Base-by-base conservation (phyloP, 2,888 invertebrate species). In the Branchinecta sandiegonensis region DNA sequence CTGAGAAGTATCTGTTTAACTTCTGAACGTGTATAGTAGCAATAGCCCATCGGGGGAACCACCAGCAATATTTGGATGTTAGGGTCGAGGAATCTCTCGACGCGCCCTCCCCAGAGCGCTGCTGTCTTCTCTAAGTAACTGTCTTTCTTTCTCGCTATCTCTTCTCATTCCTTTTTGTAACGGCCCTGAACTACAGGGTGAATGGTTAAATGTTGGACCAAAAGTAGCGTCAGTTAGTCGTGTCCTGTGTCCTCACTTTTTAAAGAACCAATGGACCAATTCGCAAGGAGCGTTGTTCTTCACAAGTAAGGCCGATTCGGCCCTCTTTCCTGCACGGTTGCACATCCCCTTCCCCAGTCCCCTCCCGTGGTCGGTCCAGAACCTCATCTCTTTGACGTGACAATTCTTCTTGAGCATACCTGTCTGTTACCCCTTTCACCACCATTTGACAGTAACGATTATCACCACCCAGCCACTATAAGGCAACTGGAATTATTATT, bases 171-270 rank as follows among this genome's bases (percentile, higher is more conserved):
- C 37, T 37, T 56, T 56, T 56, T 56, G 23, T 17, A 56, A 56
- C 63, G 23, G 63, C 63, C 11, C 63, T 56, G 63, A 23, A 56
- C n/a, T 11, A 56, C 14, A 56, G 63, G 63, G 14, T 23, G 10
- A 56, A 56, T 56, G 63, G 63, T 56, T 56, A 56, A 56, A 56
- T 56, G 63, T 56, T 17, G 63, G 63, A 56, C 63, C 63, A 56
- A 56, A 23, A 56, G 23, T 56, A 56, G 63, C 63, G 23, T 17
- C 63, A 56, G 12, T 37, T 37, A 37, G 37, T 37, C 37, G 37
- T 37, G 37, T 37, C 37, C 37, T 6, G 37, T 37, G 37, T 37
- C 37, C 37, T 37, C 37, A 37, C 37, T 37, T 37, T 37, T 56
- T n/a, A 17, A 23, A 17, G 63, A 56, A 56, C 63, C n/a, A 2